Conservation (phyloP, 2,888 invertebrate genomes). For the Diarsia mendica region DNA sequence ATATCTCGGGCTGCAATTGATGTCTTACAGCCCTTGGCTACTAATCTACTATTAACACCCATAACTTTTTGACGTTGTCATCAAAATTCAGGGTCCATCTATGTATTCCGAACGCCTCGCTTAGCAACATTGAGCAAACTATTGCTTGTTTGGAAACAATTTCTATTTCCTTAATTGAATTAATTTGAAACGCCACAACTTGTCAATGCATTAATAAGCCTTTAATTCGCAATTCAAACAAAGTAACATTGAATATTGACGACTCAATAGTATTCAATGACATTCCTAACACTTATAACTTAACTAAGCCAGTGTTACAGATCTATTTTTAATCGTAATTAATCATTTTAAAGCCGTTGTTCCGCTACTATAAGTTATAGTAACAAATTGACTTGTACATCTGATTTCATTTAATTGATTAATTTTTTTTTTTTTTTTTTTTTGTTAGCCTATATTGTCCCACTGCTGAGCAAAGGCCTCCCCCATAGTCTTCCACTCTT, state of each 20-base stretch:
- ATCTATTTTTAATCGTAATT: slow-evolving; percentile 48
- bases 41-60: too few species aligned
- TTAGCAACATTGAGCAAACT: background rate
- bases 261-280: slow-evolving; percentile 8
- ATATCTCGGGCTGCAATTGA: too few species aligned
- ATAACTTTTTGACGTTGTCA: background rate
- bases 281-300: background rate
- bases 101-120: background rate
- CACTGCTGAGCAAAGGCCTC: too few species aligned
- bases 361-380: slow-evolving; percentile 20
- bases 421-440: too few species aligned
- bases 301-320: slow-evolving; percentile 2
- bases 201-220: background rate
- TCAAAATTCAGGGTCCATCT: background rate
- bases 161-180: background rate
- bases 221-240: background rate
- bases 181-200: background rate
- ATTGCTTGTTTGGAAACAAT: background rate
- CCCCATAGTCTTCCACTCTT: too few species aligned
- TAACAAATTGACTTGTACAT: slow-evolving; percentile 59
- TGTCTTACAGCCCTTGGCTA: too few species aligned
- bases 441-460: too few species aligned
- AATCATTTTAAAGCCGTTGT: slow-evolving; percentile 45
- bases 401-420: slow-evolving; percentile 58
- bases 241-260: background rate